These are phyloP conservation scores for Piprites chloris DNA, from an alignment of 2,113 vertebrate genomes.

Conservation along the genomic window DNA sequence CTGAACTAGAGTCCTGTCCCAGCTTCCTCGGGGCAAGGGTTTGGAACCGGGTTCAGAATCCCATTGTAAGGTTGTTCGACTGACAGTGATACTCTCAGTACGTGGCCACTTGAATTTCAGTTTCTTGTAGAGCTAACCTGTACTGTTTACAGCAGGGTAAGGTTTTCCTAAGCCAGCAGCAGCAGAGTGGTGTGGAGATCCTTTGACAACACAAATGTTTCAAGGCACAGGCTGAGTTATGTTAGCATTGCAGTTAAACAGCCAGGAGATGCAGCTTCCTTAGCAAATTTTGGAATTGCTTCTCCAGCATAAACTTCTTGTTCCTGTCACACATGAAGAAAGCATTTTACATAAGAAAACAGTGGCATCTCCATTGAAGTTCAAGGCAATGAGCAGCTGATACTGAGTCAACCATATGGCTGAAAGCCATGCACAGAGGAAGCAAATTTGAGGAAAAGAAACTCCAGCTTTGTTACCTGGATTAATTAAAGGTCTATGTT, in stretches of 20 bases:
- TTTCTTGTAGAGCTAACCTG: neutral
- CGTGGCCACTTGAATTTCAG: neutral
- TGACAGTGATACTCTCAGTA: neutral
- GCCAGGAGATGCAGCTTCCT: neutral
- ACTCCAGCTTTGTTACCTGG: neutral
- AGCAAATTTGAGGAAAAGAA: neutral
- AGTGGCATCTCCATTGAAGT: neutral
- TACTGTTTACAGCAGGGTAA: neutral
- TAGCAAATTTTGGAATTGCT: neutral
- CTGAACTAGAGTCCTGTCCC: neutral
- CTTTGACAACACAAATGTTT: neutral
- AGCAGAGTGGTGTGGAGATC: fast-evolving
- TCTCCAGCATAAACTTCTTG: neutral
- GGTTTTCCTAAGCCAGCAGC: neutral
- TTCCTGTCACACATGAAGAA: neutral
- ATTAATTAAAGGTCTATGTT: neutral
- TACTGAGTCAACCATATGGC: neutral
- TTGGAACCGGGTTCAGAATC: neutral
- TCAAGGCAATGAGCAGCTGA: neutral
- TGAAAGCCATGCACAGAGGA: neutral
- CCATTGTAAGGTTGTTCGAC: fast-evolving
- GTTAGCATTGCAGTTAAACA: neutral
- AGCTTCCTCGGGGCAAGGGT: neutral
- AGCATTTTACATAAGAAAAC: neutral
- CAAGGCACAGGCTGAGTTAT: neutral